These are phyloP conservation scores for Tadarida brasiliensis DNA, from an alignment of 2,797 vertebrate species.

Conservation along the genomic window DNA sequence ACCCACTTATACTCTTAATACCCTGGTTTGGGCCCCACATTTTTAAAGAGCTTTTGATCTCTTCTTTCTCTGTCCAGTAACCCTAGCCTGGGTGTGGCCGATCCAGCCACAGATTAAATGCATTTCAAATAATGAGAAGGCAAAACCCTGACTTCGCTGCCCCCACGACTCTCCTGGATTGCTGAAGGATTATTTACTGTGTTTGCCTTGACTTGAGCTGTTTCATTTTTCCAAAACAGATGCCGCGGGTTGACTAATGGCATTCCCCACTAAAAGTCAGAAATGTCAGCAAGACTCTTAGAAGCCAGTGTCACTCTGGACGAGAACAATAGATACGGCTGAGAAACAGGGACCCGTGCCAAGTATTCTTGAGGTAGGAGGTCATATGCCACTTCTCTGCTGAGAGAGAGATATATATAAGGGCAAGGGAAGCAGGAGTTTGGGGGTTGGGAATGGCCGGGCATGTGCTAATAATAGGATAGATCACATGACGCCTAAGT, in stretches of 20 bases:
- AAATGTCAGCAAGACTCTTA: constrained; percentile 91
- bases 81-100: constrained; percentile 44
- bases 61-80: constrained; percentile 68
- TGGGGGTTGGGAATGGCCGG: constrained; percentile 84
- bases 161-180: constrained; percentile 84
- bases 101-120: constrained; percentile 79
- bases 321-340: constrained; percentile 87
- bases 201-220: constrained; percentile 89
- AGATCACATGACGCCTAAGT: constrained; percentile 90
- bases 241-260: constrained; percentile 91
- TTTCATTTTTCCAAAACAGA: constrained; percentile 91
- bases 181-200: constrained; percentile 88
- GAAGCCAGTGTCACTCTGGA: constrained; percentile 88
- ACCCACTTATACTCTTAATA: not conserved
- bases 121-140: constrained; percentile 85
- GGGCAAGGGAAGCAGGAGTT: constrained; percentile 86
- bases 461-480: constrained; percentile 89
- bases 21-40: constrained; percentile 18
- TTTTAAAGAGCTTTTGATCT: constrained; percentile 77
- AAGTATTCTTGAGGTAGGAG: constrained; percentile 89
- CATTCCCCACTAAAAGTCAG: constrained; percentile 90
- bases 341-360: constrained; percentile 88
- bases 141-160: constrained; percentile 78
- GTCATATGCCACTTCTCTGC: constrained; percentile 89
- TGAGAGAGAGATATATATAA: constrained; percentile 87